Evolutionary conservation across 2,797 vertebrate species (phyloP).

Genomic region (Antennarius maculatus): DNA sequence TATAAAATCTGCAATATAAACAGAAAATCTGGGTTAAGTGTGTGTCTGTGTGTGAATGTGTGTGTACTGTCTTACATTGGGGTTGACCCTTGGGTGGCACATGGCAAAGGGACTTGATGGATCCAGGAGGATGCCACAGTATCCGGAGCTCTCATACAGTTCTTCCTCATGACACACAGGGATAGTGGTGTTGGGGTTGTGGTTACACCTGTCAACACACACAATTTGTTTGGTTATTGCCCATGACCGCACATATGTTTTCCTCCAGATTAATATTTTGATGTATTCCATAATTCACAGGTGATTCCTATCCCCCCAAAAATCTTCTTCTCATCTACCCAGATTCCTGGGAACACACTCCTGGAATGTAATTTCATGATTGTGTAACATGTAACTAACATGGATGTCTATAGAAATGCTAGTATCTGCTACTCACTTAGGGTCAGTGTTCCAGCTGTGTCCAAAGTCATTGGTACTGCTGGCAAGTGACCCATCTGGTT

Average conservation of each 20-base stretch:
- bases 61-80: conserved; percentile 67
- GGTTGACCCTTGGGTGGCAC: conserved; percentile 78
- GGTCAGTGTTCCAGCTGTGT: conserved; percentile 81
- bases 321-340: no score
- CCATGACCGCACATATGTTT: no score
- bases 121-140: conserved; percentile 80
- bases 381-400: background rate
- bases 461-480: conserved; percentile 74
- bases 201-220: conserved; percentile 71
- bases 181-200: conserved; percentile 59
- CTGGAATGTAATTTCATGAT: no score
- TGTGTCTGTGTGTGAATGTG: background rate
- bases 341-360: no score
- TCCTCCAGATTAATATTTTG: no score
- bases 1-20: no score
- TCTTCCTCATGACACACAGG: conserved; percentile 72
- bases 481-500: conserved; percentile 73
- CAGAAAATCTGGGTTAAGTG: background rate
- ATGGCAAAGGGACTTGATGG: conserved; percentile 77
- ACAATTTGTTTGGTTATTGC: background rate
- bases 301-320: no score
- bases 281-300: no score
- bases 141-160: conserved; percentile 72
- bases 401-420: background rate
- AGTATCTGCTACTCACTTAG: conserved; percentile 42